phyloP scores from a whole-genome alignment of 2,113 vertebrate genomes.

The Podarcis raffonei region DNA sequence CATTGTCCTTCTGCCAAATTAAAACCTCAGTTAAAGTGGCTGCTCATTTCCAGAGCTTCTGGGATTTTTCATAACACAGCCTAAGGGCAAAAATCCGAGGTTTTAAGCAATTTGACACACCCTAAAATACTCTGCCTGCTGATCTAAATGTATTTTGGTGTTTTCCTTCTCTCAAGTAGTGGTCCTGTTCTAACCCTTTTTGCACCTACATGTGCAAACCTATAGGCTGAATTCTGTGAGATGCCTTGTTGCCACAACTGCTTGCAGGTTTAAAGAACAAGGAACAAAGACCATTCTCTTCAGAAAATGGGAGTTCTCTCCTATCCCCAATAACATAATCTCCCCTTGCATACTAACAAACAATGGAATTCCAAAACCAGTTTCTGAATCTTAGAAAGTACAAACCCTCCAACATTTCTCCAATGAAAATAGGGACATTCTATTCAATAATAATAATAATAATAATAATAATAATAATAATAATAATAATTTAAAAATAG shows the following conservation, averaged over 20 bases:
- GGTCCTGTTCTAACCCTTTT: not conserved
- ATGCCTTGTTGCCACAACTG: not conserved
- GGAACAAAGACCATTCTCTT: not conserved
- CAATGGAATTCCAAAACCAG: not conserved
- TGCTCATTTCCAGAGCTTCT: constrained; percentile 56
- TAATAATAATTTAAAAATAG: no score
- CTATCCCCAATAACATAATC: not conserved
- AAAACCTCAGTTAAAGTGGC: constrained; percentile 46
- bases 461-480: no score
- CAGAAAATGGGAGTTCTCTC: not conserved
- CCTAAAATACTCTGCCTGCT: constrained; percentile 23
- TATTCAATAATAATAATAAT: no score
- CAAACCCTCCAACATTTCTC: no score
- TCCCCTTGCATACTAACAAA: not conserved
- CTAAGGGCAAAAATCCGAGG: constrained; percentile 41
- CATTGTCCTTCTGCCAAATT: constrained; percentile 50
- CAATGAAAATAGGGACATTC: no score
- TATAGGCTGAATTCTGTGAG: not conserved
- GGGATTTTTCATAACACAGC: not conserved
- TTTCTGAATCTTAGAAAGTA: not conserved
- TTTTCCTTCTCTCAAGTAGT: constrained; percentile 2
- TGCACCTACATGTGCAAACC: not conserved
- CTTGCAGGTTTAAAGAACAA: not conserved
- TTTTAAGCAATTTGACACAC: constrained; percentile 8
- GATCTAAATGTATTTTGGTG: constrained; percentile 34